Percentiles rank a stretch among this genome's conserved stretches.
phyloP scores from a whole-genome alignment of 1,140 invertebrate species.

The Thereuonema tuberculata region DNA sequence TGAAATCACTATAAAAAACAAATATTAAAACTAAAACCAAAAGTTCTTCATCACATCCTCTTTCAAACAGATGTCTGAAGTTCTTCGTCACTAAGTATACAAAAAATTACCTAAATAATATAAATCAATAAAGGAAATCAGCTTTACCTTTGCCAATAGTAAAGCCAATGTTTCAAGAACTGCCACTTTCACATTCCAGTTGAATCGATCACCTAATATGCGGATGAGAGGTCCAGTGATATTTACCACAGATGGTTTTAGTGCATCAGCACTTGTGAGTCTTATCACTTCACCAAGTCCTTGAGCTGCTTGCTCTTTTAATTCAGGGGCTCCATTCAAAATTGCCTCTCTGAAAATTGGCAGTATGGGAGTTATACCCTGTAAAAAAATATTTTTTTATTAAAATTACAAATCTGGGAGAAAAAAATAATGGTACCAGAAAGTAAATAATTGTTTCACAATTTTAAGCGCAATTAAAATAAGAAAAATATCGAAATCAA shows the following conservation, averaged over 20 bases:
- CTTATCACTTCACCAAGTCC: constrained; percentile 85
- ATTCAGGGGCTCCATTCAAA: constrained; percentile 80
- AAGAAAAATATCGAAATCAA: constrained; percentile 9
- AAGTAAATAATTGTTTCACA: background rate
- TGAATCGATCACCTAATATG: constrained; percentile 91
- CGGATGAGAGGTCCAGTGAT: constrained; percentile 95
- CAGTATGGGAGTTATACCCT: constrained; percentile 82
- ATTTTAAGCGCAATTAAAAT: constrained; percentile 4
- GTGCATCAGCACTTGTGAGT: constrained; percentile 62
- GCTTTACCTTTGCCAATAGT: constrained; percentile 65
- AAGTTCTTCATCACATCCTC: no score
- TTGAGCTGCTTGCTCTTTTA: constrained; percentile 89
- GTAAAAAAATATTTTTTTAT: no score
- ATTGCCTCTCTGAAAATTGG: constrained; percentile 93
- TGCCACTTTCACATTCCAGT: constrained; percentile 83
- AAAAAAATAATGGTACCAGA: constrained; percentile 1
- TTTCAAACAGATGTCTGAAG: background rate
- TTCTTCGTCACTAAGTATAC: background rate
- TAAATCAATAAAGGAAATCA: background rate
- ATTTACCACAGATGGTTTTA: constrained; percentile 89
- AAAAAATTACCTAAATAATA: background rate
- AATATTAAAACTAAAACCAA: no score
- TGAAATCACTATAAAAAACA: no score
- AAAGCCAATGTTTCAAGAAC: constrained; percentile 86
- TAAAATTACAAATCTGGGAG: no score